These are phyloP conservation scores for Montifringilla adamsi DNA, from an alignment of 2,113 vertebrate species.

Conservation along the genomic window DNA sequence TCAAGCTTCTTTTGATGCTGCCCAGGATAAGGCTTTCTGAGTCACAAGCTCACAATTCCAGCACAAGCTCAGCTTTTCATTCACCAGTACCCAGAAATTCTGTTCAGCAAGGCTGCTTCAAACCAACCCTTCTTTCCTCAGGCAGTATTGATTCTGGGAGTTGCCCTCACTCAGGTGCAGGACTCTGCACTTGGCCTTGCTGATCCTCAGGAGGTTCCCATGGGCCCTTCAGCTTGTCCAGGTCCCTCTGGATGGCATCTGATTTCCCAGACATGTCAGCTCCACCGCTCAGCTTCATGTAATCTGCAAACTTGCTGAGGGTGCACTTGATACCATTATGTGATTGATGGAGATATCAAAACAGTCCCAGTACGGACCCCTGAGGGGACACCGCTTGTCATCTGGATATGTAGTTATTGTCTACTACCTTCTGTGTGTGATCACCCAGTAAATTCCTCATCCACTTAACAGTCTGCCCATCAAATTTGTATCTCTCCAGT, in stretches of 20 bases:
- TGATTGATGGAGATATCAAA: background rate
- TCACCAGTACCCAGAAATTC: background rate
- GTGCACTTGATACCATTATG: background rate
- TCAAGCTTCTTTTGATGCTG: background rate
- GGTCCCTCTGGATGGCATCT: background rate
- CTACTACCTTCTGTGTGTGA: background rate
- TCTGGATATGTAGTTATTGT: background rate
- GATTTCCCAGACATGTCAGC: background rate
- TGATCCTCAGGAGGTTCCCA: background rate
- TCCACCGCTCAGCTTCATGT: background rate
- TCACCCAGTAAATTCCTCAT: background rate
- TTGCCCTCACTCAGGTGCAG: no score
- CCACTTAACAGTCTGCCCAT: background rate
- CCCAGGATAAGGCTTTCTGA: background rate
- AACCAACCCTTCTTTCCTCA: background rate
- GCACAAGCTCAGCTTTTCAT: background rate
- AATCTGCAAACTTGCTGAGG: background rate
- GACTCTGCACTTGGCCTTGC: background rate
- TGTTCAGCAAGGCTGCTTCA: background rate
- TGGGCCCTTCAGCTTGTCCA: background rate
- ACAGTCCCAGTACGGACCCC: background rate
- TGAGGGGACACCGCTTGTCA: background rate
- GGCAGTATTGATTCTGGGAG: background rate
- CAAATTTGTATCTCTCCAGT: background rate
- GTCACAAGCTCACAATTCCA: no score